Evolutionary conservation across 2,888 invertebrate genomes (phyloP).

Genomic region (Trachelus stipa): DNA sequence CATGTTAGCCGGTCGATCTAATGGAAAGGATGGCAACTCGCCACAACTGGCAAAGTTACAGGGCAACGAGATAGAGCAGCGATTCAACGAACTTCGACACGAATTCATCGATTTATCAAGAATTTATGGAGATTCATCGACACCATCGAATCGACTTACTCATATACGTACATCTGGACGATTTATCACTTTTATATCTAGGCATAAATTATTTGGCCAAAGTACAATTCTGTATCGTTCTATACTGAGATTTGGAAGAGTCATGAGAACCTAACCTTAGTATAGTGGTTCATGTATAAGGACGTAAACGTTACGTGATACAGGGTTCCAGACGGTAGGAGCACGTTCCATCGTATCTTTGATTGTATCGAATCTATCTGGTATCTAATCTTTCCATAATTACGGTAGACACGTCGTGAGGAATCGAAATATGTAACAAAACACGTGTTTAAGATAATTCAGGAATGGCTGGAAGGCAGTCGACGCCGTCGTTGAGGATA

Average conservation of each 20-base stretch:
- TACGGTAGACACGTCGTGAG: slow-evolving; percentile 15
- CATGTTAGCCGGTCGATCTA: slow-evolving; percentile 11
- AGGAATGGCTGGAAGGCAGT: slow-evolving; percentile 34
- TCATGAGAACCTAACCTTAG: background rate
- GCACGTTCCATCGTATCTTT: background rate
- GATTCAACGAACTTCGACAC: background rate
- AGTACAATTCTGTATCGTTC: background rate
- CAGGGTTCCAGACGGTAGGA: background rate
- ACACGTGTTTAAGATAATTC: slow-evolving; percentile 53
- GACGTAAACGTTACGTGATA: background rate
- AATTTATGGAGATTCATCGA: background rate
- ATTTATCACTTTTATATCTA: background rate
- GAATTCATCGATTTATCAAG: background rate
- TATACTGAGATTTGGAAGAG: background rate
- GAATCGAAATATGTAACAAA: slow-evolving; percentile 44
- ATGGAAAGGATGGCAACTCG: slow-evolving; percentile 29
- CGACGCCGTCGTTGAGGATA: slow-evolving; percentile 5
- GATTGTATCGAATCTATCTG: background rate
- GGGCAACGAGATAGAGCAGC: background rate
- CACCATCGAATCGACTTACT: background rate
- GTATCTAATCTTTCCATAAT: background rate
- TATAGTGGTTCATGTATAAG: background rate
- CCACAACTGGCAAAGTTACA: slow-evolving; percentile 15
- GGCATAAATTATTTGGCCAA: background rate
- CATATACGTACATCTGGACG: background rate